Percentiles rank a stretch among this genome's conserved stretches.
phyloP scores from a whole-genome alignment of 2,888 invertebrate genomes.

The Philonicus albiceps region DNA sequence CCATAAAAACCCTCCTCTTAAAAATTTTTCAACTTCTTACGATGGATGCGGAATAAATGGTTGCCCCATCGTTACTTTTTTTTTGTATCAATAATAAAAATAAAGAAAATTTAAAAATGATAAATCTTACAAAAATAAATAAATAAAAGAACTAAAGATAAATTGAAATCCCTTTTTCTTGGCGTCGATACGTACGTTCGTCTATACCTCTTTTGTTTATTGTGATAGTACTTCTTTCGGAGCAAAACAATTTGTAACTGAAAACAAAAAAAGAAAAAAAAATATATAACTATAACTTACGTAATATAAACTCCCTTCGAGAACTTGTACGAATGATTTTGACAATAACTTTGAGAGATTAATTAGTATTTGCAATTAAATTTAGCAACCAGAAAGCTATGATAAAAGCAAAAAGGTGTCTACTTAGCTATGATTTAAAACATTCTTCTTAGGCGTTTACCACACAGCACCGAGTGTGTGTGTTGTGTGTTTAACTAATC shows the following conservation, averaged over 20 bases:
- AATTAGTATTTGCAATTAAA: conserved; percentile 30
- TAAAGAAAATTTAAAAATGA: neutral
- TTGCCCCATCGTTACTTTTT: neutral
- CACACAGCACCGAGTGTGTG: neutral
- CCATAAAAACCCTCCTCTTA: neutral
- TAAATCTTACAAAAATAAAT: neutral
- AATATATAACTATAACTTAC: neutral
- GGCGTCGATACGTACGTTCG: neutral
- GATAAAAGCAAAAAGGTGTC: neutral
- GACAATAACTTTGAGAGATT: conserved; percentile 51
- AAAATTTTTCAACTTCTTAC: neutral
- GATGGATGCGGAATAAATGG: neutral
- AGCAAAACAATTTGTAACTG: neutral
- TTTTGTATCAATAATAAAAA: neutral
- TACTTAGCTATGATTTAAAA: conserved; percentile 3
- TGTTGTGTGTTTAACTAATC: neutral
- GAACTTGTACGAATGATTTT: conserved; percentile 53
- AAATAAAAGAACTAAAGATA: neutral
- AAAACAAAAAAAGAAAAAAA: neutral
- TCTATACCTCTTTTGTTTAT: neutral
- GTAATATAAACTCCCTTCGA: conserved; percentile 9
- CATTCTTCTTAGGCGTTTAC: neutral
- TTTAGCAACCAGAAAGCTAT: neutral
- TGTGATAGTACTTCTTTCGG: neutral
- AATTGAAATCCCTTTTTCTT: neutral